Evolutionary conservation across 2,113 vertebrate species (phyloP).

Genomic region (Sakesphorus luctuosus): DNA sequence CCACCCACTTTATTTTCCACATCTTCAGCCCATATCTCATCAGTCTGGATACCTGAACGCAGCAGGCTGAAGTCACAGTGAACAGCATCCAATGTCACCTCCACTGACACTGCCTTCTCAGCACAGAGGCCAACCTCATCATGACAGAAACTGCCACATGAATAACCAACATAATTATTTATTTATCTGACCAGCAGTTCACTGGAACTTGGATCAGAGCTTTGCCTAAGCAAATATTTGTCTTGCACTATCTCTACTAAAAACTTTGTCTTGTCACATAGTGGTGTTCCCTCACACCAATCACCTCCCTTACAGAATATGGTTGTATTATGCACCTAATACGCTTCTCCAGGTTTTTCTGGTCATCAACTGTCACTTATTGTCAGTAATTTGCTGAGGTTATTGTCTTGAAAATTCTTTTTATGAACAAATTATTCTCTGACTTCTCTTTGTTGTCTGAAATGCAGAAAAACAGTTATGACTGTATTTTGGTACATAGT

Average conservation of each 20-base stretch:
- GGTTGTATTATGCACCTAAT: background rate
- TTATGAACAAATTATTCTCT: background rate
- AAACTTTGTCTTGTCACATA: background rate
- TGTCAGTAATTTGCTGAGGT: background rate
- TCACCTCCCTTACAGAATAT: background rate
- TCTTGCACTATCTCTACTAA: background rate
- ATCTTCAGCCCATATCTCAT: background rate
- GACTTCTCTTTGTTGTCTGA: background rate
- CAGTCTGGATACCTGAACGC: background rate
- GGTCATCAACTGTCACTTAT: background rate
- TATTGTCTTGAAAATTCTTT: background rate
- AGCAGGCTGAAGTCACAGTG: background rate
- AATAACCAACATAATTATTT: background rate
- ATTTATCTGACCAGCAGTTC: background rate
- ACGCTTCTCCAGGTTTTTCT: background rate
- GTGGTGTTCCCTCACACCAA: background rate
- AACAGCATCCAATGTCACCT: background rate
- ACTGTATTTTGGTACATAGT: background rate
- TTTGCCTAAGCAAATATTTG: background rate
- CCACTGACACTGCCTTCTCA: fast-evolving
- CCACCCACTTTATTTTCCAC: background rate
- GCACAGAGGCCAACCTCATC: background rate
- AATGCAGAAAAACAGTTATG: background rate
- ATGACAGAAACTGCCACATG: background rate
- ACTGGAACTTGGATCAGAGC: background rate